Conservation (phyloP, 2,797 vertebrate genomes). For the Hybognathus amarus region DNA sequence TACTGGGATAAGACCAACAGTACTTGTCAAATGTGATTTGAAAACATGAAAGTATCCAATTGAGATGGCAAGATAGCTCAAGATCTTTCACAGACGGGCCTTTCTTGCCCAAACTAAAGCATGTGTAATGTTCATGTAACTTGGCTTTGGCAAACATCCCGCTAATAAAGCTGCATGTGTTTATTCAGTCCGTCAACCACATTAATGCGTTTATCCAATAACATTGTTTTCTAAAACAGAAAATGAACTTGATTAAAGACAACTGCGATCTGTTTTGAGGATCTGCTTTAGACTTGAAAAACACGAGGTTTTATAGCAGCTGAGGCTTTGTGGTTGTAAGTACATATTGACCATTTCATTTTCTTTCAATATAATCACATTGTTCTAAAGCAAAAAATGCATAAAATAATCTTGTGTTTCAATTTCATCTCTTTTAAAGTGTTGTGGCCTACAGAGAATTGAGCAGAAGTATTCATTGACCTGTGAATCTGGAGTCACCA, state of each 20-base stretch:
- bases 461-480: slow-evolving; percentile 3
- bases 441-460: neutral
- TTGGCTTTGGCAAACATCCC: slow-evolving; percentile 49
- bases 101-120: slow-evolving; percentile 14
- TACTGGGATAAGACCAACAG: slow-evolving; percentile 23
- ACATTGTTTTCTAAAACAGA: slow-evolving; percentile 55
- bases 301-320: slow-evolving; percentile 48
- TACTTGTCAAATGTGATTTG: slow-evolving; percentile 52
- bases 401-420: neutral
- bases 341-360: neutral
- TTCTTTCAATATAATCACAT: neutral
- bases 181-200: slow-evolving; percentile 59
- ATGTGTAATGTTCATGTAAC: slow-evolving; percentile 35
- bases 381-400: neutral
- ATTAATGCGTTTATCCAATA: slow-evolving; percentile 56
- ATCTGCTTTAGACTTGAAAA: slow-evolving; percentile 39
- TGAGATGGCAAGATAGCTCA: slow-evolving; percentile 22
- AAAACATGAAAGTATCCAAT: slow-evolving; percentile 33
- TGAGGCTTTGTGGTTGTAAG: neutral
- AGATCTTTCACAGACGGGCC: slow-evolving; percentile 16
- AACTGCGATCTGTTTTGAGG: slow-evolving; percentile 34
- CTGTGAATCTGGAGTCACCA: slow-evolving; percentile 32
- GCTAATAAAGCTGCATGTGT: slow-evolving; percentile 56
- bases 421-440: neutral
- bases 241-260: slow-evolving; percentile 57